phyloP scores from a whole-genome alignment of 2,888 invertebrate genomes.

The Drosophila eohydei region DNA sequence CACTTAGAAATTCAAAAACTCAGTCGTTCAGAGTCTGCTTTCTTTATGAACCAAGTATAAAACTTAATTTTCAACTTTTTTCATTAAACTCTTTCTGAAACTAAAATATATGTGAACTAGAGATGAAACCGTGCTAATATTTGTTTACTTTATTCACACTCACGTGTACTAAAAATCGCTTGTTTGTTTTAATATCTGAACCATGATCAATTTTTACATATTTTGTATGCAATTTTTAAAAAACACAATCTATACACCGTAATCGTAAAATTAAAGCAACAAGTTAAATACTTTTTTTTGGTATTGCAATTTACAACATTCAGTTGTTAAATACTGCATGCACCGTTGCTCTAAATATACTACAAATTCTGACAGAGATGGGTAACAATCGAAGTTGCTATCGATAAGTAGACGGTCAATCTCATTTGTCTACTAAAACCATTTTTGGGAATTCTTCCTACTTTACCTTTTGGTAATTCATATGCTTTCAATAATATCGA shows the following conservation, averaged over 20 bases:
- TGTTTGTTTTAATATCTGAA: constrained; percentile 2
- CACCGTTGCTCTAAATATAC: constrained; percentile 13
- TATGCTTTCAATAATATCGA: neutral
- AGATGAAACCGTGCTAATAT: constrained; percentile 40
- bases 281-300: neutral
- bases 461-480: neutral
- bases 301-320: neutral
- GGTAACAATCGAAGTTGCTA: constrained; percentile 4
- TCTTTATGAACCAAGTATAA: constrained; percentile 19
- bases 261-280: neutral
- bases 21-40: constrained; percentile 14
- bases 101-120: constrained; percentile 47
- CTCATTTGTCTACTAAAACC: neutral
- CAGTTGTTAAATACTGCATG: constrained; percentile 11
- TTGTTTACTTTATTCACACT: constrained; percentile 18
- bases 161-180: constrained; percentile 2
- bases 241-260: neutral
- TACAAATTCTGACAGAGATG: constrained; percentile 25
- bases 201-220: neutral
- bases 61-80: constrained; percentile 35
- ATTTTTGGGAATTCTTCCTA: neutral
- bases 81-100: constrained; percentile 38
- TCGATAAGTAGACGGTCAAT: constrained; percentile 7
- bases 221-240: neutral
- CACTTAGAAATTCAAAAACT: constrained; percentile 25